Evolutionary conservation across 2,113 vertebrate species (phyloP).

Genomic region (Taurulus bubalis): DNA sequence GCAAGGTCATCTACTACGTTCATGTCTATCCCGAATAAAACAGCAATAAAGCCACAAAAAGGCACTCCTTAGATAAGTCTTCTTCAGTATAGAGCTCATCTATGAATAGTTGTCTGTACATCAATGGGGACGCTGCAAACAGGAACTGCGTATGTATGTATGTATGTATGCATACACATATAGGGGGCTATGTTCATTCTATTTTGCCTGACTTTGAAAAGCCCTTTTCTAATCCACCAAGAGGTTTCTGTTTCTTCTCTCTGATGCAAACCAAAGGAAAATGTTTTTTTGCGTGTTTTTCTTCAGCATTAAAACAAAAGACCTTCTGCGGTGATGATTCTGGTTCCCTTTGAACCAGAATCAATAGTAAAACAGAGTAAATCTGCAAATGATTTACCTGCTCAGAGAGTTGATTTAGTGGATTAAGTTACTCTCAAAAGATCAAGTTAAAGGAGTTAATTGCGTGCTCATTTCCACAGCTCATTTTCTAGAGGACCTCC

Average conservation of each 20-base stretch:
- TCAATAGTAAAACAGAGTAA: neutral
- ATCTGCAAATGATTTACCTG: no score
- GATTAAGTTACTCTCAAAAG: neutral
- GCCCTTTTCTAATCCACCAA: neutral
- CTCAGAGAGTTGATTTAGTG: neutral
- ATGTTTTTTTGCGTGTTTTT: no score
- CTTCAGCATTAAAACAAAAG: neutral
- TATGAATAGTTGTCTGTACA: no score
- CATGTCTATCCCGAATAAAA: no score
- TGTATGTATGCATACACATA: no score
- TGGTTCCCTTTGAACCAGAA: neutral
- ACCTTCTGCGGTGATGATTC: neutral
- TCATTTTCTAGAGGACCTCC: neutral
- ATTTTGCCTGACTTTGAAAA: neutral
- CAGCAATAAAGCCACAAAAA: no score
- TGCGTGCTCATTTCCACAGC: neutral
- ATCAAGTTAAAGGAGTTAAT: neutral
- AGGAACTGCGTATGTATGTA: no score
- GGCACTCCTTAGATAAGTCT: no score
- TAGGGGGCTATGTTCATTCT: neutral
- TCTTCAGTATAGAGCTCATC: no score
- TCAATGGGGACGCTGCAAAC: no score
- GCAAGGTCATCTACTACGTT: no score
- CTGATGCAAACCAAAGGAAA: no score
- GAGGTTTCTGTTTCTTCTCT: neutral